Conservation (phyloP, 2,113 vertebrate species). For the Actinemys pallida region DNA sequence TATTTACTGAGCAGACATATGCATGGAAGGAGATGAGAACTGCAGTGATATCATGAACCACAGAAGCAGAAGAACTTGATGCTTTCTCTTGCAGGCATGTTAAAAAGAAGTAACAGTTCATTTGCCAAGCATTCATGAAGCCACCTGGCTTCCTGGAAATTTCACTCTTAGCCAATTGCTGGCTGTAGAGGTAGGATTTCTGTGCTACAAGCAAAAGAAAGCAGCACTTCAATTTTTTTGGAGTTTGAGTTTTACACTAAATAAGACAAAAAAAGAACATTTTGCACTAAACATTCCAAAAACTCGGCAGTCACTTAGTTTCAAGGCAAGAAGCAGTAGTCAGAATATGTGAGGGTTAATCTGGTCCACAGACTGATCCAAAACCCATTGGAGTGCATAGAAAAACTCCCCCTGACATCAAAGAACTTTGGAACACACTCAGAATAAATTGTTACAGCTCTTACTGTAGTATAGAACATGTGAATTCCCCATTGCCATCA, state of each 20-base stretch:
- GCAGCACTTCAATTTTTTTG: background rate
- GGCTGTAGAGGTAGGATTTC: background rate
- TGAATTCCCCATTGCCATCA: background rate
- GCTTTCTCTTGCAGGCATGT: background rate
- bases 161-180: background rate
- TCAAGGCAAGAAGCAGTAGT: background rate
- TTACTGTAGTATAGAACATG: accelerated
- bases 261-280: accelerated
- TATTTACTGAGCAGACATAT: background rate
- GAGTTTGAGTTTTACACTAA: background rate
- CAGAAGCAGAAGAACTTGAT: background rate
- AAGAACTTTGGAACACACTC: background rate
- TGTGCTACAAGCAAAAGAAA: background rate
- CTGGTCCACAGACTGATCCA: background rate
- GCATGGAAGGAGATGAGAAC: background rate
- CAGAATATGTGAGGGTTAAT: accelerated
- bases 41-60: background rate
- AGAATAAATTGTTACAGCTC: background rate
- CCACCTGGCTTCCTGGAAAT: background rate
- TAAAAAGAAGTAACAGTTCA: background rate
- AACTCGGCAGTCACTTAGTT: background rate
- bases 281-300: background rate
- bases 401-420: background rate
- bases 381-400: accelerated
- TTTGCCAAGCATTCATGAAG: background rate